Evolutionary conservation across 2,888 invertebrate species (phyloP).

Genomic region (Plebejus anna): DNA sequence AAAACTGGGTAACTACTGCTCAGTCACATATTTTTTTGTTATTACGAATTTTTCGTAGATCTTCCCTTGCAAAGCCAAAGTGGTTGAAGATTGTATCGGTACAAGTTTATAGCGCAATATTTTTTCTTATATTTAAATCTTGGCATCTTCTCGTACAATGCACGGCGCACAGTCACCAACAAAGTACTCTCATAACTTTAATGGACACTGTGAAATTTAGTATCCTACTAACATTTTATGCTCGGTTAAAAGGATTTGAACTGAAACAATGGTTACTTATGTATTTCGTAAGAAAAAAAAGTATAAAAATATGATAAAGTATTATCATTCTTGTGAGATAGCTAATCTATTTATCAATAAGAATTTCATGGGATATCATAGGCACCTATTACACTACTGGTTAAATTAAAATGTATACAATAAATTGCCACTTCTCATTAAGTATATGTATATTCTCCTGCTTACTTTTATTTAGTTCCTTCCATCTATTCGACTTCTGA

Average conservation of each 20-base stretch:
- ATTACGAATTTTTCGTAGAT: neutral
- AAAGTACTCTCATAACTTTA: conserved; percentile 19
- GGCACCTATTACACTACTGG: no score
- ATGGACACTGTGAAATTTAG: conserved; percentile 9
- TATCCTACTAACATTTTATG: conserved; percentile 1
- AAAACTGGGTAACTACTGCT: neutral
- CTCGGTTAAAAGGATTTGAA: conserved; percentile 5
- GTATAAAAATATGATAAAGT: no score
- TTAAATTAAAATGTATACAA: no score
- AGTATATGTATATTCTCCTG: neutral
- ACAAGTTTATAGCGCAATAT: neutral
- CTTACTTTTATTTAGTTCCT: neutral
- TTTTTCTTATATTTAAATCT: neutral
- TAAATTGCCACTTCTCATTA: no score
- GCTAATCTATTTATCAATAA: no score
- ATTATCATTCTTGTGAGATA: no score
- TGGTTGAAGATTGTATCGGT: neutral
- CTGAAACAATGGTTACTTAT: conserved; percentile 9
- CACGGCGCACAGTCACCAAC: neutral
- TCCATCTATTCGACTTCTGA: neutral
- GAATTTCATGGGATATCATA: no score
- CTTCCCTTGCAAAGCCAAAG: neutral
- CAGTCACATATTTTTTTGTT: neutral
- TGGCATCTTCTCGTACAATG: neutral
- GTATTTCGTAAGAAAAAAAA: neutral